Evolutionary conservation across 2,797 vertebrate species (phyloP).

Genomic region (Diplodus puntazzo): DNA sequence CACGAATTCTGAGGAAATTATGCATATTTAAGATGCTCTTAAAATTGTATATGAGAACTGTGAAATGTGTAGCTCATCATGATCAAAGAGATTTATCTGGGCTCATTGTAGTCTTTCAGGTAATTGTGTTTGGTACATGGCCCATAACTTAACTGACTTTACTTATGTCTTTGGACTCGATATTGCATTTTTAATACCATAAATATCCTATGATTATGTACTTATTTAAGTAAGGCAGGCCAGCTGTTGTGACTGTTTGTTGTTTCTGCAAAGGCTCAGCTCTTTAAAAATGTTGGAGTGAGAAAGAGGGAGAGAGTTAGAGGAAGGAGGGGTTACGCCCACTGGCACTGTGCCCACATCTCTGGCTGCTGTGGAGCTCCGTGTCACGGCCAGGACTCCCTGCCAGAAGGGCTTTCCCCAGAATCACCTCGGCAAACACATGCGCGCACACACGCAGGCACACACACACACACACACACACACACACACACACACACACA

Average conservation of each 20-base stretch:
- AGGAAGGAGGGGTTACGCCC: conserved; percentile 58
- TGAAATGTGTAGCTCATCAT: background rate
- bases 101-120: background rate
- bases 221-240: background rate
- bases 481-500: conserved; percentile 13
- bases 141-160: too few species aligned
- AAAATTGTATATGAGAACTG: background rate
- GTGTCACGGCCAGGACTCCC: conserved; percentile 83
- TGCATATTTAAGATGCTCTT: background rate
- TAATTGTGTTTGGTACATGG: background rate
- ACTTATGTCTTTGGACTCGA: background rate
- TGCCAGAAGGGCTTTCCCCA: conserved; percentile 86
- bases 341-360: conserved; percentile 82
- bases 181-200: background rate
- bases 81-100: background rate
- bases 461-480: conserved; percentile 47
- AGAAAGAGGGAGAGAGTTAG: conserved; percentile 2
- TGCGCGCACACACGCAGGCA: conserved; percentile 36
- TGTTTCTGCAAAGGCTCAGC: conserved; percentile 33
- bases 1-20: background rate
- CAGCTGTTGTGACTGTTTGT: conserved; percentile 28
- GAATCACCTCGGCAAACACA: conserved; percentile 69
- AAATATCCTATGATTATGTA: background rate
- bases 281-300: conserved; percentile 58
- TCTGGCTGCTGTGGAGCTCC: conserved; percentile 78